phyloP scores from a whole-genome alignment of 2,113 vertebrate genomes.

The Cavia porcellus region DNA sequence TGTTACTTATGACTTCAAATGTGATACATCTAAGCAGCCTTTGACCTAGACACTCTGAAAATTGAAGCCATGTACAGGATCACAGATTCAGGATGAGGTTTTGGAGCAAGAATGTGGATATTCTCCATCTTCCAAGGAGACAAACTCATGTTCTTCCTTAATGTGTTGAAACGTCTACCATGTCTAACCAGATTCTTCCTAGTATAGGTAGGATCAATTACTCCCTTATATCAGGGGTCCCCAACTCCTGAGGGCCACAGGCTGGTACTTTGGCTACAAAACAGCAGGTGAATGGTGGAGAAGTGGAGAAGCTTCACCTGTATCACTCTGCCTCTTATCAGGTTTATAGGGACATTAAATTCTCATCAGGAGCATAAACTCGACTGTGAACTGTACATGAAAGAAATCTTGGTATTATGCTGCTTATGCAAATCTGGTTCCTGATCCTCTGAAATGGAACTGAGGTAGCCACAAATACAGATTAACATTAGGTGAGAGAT shows the following conservation, averaged over 20 bases:
- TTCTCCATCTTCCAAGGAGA: constrained; percentile 1
- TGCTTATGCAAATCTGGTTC: background rate
- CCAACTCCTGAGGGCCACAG: background rate
- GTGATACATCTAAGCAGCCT: background rate
- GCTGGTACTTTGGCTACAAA: background rate
- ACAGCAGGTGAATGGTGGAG: background rate
- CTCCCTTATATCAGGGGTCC: background rate
- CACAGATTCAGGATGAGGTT: background rate
- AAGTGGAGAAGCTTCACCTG: background rate
- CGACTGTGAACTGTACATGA: background rate
- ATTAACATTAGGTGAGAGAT: background rate
- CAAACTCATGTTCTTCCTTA: background rate
- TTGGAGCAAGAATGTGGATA: background rate
- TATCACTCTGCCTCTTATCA: background rate
- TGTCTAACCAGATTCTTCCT: background rate
- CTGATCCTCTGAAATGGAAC: background rate
- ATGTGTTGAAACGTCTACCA: background rate
- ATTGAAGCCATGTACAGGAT: background rate
- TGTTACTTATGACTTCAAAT: background rate
- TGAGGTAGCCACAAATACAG: background rate
- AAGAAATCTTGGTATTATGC: background rate
- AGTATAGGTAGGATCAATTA: background rate
- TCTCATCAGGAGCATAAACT: background rate
- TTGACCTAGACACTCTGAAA: background rate
- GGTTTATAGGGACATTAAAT: background rate